A percentile compares a stretch with the other conserved stretches of the same genome.
phyloP scores from a whole-genome alignment of 2,113 vertebrate species.

The Smithornis capensis region DNA sequence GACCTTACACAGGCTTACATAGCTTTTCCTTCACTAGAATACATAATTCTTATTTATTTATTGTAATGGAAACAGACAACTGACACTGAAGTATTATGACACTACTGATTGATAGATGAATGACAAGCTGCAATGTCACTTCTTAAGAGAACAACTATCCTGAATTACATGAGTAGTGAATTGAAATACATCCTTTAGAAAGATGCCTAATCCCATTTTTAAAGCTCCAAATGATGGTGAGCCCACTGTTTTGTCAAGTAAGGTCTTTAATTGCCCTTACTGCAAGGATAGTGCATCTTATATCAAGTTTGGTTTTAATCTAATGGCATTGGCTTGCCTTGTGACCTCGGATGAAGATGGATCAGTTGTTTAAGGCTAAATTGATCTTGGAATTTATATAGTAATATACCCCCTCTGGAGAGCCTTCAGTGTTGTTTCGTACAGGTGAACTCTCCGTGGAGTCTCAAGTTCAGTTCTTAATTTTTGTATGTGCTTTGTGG shows the following conservation, averaged over 20 bases:
- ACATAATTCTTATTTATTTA: slow-evolving; percentile 55
- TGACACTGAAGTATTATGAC: slow-evolving; percentile 21
- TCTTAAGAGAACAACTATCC: neutral
- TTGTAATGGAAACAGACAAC: slow-evolving; percentile 35
- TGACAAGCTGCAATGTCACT: slow-evolving; percentile 48
- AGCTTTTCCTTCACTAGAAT: slow-evolving; percentile 9
- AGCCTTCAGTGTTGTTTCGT: neutral
- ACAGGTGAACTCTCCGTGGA: neutral
- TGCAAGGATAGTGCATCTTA: neutral
- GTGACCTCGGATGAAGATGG: slow-evolving; percentile 47
- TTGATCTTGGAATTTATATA: slow-evolving; percentile 47
- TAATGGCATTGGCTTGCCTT: neutral
- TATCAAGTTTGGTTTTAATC: neutral
- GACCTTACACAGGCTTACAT: neutral
- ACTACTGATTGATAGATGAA: slow-evolving; percentile 36
- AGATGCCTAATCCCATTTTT: slow-evolving; percentile 50
- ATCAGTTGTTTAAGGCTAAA: slow-evolving; percentile 38
- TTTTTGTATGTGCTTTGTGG: neutral
- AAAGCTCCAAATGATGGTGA: slow-evolving; percentile 20
- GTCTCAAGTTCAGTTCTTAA: neutral
- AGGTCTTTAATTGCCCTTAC: slow-evolving; percentile 45
- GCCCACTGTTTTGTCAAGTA: neutral
- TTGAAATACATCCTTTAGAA: slow-evolving; percentile 48
- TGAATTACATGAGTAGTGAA: slow-evolving; percentile 24
- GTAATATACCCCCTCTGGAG: neutral